Percentiles rank a stretch among this genome's conserved stretches.
phyloP scores from a whole-genome alignment of 2,797 vertebrate species.

The Naso thynnoides region DNA sequence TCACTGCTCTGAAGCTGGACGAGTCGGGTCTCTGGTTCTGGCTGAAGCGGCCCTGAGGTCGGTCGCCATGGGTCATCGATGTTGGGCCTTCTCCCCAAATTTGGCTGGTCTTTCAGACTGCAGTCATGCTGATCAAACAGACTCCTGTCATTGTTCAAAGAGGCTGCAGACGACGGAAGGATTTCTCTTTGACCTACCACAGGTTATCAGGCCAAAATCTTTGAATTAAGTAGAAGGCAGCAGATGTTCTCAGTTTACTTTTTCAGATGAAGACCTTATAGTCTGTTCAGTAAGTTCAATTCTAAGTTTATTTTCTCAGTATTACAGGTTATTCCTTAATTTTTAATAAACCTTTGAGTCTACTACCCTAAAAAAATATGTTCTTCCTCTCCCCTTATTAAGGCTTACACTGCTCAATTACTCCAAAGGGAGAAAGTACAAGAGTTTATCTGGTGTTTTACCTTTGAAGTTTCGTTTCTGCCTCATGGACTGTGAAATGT shows the following conservation, averaged over 20 bases:
- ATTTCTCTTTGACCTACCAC: slow-evolving; percentile 18
- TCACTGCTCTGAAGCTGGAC: slow-evolving; percentile 20
- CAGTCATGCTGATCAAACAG: slow-evolving; percentile 35
- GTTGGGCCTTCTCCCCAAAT: slow-evolving; percentile 9
- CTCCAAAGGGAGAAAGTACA: slow-evolving; percentile 22
- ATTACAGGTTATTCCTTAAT: not conserved
- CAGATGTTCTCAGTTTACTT: slow-evolving; percentile 6
- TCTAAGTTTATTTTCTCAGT: not conserved
- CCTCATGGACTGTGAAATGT: slow-evolving; percentile 46
- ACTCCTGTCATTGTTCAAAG: slow-evolving; percentile 13
- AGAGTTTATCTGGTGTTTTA: slow-evolving; percentile 46
- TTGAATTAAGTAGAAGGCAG: not conserved
- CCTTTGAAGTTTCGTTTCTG: slow-evolving; percentile 45
- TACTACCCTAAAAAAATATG: not conserved
- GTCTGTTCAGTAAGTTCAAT: not conserved
- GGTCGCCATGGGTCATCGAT: slow-evolving; percentile 25
- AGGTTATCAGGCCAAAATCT: slow-evolving; percentile 1
- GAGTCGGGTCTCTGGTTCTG: slow-evolving; percentile 26
- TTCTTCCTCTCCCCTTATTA: slow-evolving; percentile 17
- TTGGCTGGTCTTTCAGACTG: slow-evolving; percentile 45
- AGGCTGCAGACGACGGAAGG: slow-evolving; percentile 7
- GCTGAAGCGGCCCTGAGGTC: slow-evolving; percentile 33
- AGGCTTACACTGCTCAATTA: slow-evolving; percentile 27
- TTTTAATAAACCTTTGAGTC: not conserved
- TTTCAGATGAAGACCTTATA: not conserved